Percentiles rank a stretch among this genome's conserved stretches.
Conservation (phyloP, 2,888 invertebrate species). For the Hirtodrosophila duncani region DNA sequence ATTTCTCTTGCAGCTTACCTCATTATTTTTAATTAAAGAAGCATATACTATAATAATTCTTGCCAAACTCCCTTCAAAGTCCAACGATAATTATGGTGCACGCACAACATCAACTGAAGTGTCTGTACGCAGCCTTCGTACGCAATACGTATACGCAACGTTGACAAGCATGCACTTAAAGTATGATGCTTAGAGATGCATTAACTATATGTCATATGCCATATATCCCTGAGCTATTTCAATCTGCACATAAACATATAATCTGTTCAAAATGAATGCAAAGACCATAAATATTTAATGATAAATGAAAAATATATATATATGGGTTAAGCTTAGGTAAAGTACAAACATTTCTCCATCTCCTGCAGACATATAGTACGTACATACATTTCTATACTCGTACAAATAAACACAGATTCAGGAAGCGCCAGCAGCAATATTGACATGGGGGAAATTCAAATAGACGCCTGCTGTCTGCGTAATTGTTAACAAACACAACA, state of each 20-base stretch:
- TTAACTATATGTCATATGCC: not conserved
- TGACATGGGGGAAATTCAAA: too few relatives aligned
- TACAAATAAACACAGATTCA: too few relatives aligned
- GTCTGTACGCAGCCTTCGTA: not conserved
- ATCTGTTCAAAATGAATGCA: constrained; percentile 19
- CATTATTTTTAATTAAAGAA: too few relatives aligned
- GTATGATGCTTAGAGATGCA: not conserved
- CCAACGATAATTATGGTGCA: too few relatives aligned
- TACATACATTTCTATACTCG: too few relatives aligned
- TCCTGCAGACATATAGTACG: not conserved
- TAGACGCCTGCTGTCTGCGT: constrained; percentile 32
- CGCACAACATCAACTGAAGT: too few relatives aligned
- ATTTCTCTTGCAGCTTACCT: too few relatives aligned
- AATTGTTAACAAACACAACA: constrained; percentile 62
- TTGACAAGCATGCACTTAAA: constrained; percentile 8
- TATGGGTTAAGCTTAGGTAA: not conserved
- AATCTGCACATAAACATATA: constrained; percentile 10
- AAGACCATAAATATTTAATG: not conserved
- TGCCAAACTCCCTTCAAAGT: too few relatives aligned
- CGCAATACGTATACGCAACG: constrained; percentile 42
- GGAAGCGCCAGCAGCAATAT: too few relatives aligned
- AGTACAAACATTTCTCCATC: constrained; percentile 9
- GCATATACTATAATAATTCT: too few relatives aligned
- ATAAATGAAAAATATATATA: not conserved
- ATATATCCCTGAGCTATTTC: too few relatives aligned